Evolutionary conservation across 92 coral and sea anemone genomes (phyloP), one percentile per base, ranked within the genome.

Genomic region (Porites evermanni): DNA sequence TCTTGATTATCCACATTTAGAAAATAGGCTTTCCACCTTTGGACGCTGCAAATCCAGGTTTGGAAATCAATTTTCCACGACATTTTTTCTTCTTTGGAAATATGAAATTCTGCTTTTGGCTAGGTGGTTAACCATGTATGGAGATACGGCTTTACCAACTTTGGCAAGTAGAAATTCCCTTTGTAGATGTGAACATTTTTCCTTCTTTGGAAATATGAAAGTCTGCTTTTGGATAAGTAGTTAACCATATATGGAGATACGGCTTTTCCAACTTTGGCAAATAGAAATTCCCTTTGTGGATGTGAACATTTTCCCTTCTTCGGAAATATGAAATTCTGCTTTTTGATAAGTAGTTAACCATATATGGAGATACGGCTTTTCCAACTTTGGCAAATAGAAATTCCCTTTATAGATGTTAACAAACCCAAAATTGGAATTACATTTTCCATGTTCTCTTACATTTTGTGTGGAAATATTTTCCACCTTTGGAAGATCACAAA

Each of bases 361-460:
- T 29, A 29, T 77, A 29, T 29, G 32, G 32, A 29, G 32, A 29
- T 29, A 29, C 32, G 2, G 32, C 32, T 29, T 29, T 29, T 29
- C 32, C 3, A 29, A 29, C 32, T 29, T 29, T 29, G 2, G 32
- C 32, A 29, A 29, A 29, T 29, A 29, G 32, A 29, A 29, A 2
- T 1, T 29, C 32, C 32, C 32, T 29, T 29, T 29, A n/a, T 64
- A 71, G 81, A 77, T 77, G 70, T 20, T 61, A 13, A 20, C 81
- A 77, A 77, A 77, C 18, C 81, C 70, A 77, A 77, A 61, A 32
- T 61, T 77, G 81, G 81, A 77, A 77, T n/a, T 77, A 8, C 54
- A 77, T 6, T 77, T 53, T 58, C 70, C 81, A 77, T 63, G 70
- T 77, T 77, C 38, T 29, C 70, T 26, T 10, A 60, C 10, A 77